Base-by-base conservation (phyloP, 1,140 invertebrate species). In the Drosophila parvula region DNA sequence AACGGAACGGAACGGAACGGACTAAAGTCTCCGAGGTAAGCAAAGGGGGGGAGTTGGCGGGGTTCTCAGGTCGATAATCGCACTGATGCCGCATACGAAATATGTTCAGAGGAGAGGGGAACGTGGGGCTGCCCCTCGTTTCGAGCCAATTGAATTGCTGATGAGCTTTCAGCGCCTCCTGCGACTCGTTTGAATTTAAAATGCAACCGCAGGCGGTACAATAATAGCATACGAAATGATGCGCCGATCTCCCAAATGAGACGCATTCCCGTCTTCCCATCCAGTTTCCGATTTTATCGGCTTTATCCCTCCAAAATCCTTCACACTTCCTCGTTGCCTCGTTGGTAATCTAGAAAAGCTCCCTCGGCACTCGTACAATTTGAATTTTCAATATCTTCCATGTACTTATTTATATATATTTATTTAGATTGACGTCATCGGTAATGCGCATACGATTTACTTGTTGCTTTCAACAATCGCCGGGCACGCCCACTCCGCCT, bases 361-460 rank as follows among this genome's bases (percentile, higher is more conserved):
- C 79, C 84, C 79, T 58, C 48, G 84, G 79, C 76, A 71, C 67
- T 83, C 58, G 79, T 88, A 71, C 67, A 78, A 88, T 89, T 85
- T 78, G 76, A 78, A 78, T 78, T 71, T 71, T 59, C 65, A 71
- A 71, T 71, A 71, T 55, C 61, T 69, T 55, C 28, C 28, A 22
- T 64, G 38, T 55, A 69, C 50, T 78, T 63, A 79, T 59, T 50
- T 71, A 50, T 70, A 68, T 71, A 50, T 70, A 68, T 71, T 40
- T 59, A 71, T 59, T 59, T 74, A 74, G 79, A 83, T 80, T 88
- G 77, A 86, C 83, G 76, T 86, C 82, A 86, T 86, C 62, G 57
- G 74, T 81, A 88, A 85, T 82, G 82, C 79, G 82, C 82, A 86
- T 88, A 88, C 81, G 73, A 78, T 80, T 80, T 83, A 89, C 77